A percentile compares a stretch with the other conserved stretches of the same genome.
Evolutionary conservation across 2,888 invertebrate genomes (phyloP).

Genomic region (Gymnocheta viridis): DNA sequence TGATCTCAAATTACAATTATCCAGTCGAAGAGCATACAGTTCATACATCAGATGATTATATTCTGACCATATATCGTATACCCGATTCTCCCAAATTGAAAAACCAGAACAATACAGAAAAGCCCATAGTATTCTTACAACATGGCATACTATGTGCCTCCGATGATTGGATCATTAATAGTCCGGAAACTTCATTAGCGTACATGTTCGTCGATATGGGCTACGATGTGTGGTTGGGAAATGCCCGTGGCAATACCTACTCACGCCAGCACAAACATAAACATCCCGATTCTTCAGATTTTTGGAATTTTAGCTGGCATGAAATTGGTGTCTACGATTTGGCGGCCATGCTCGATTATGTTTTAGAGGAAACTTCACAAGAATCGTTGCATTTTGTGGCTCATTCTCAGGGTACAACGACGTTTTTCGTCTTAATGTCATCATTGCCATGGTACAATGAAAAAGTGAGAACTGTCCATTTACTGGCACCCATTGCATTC

Average conservation of each 20-base stretch:
- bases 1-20: constrained; percentile 82
- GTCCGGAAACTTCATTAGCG: constrained; percentile 84
- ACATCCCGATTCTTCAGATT: constrained; percentile 83
- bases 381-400: constrained; percentile 88
- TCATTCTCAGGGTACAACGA: constrained; percentile 86
- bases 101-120: constrained; percentile 62
- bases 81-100: constrained; percentile 76
- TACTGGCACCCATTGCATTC: constrained; percentile 88
- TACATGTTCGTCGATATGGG: constrained; percentile 85
- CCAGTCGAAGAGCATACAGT: constrained; percentile 86
- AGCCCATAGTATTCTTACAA: constrained; percentile 84
- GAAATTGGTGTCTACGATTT: constrained; percentile 89
- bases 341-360: constrained; percentile 90
- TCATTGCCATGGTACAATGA: constrained; percentile 87
- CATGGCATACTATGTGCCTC: constrained; percentile 89
- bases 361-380: constrained; percentile 84
- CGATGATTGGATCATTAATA: constrained; percentile 88
- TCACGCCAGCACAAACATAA: constrained; percentile 83
- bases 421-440: constrained; percentile 88
- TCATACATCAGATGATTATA: constrained; percentile 78
- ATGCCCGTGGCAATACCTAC: constrained; percentile 87
- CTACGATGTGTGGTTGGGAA: constrained; percentile 92
- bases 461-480: constrained; percentile 86
- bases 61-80: constrained; percentile 79
- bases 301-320: constrained; percentile 87